Conservation (phyloP, 2,113 vertebrate genomes). For the Lampris incognitus region DNA sequence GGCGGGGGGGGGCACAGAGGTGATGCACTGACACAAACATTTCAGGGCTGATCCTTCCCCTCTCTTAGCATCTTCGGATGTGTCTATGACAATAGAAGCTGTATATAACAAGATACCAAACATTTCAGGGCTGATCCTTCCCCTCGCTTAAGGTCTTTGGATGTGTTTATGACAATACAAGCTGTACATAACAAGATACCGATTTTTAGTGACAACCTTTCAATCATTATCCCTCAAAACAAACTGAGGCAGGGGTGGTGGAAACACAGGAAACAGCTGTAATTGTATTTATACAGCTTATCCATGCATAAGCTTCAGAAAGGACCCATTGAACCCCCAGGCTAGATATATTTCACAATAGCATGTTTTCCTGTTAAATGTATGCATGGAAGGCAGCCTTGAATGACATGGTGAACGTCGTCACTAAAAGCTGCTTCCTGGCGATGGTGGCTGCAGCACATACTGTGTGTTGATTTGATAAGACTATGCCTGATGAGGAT, state of each 20-base stretch:
- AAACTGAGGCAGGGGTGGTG: not conserved
- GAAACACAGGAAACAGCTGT: slow-evolving; percentile 38
- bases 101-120: slow-evolving; percentile 1
- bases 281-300: slow-evolving; percentile 12
- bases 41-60: not conserved
- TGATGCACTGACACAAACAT: slow-evolving; percentile 3
- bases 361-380: not conserved
- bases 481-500: not conserved
- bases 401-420: not conserved
- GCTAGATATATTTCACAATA: not conserved
- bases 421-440: slow-evolving; percentile 40
- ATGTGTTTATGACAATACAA: not conserved
- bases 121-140: not conserved
- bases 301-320: not conserved
- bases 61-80: not conserved
- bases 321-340: not conserved
- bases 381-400: not conserved
- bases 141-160: not conserved
- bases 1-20: not conserved
- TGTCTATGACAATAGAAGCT: not conserved
- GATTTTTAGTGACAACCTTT: slow-evolving; percentile 3
- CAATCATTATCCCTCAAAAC: slow-evolving; percentile 3
- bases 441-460: slow-evolving; percentile 11
- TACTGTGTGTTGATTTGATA: slow-evolving; percentile 5
- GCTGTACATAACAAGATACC: not conserved